Base-by-base conservation (phyloP, 2,888 invertebrate species). In the Agonopterix alstromeriana region DNA sequence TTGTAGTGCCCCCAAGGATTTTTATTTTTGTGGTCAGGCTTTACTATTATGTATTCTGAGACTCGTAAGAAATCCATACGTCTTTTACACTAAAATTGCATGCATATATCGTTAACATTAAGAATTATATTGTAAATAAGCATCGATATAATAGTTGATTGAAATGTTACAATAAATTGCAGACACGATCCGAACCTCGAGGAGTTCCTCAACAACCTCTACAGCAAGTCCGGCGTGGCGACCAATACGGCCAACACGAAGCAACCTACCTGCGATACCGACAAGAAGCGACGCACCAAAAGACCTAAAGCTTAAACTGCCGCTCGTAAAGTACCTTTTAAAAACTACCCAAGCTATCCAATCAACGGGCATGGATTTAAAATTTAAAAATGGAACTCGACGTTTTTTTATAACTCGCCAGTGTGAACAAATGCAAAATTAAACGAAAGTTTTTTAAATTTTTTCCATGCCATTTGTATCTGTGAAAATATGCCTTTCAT, bases 131-230 rank as follows among this genome's bases (percentile, higher is more conserved):
- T 27, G 27, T 7, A 27, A 27, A 27, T 27, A 5, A 1, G 27
- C 27, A 1, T 27, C 5, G 27, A 27, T 27, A 27, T 3, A 5
- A 27, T 3, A 27, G 27, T 27, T 7, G 5, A 27, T 27, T 27
- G 5, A 27, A 27, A 27, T 27, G 5, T 27, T 27, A 27, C 27
- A 27, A 5, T 27, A 1, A 0, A 10, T 68, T 67, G 0, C 77
- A 92, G 92, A 56, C 91, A 92, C 66, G 94, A 95, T 63, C 92
- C 93, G 42, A 94, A 95, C 73, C 88, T 95, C 56, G 95, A 95
- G 73, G 94, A 95, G 78, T 93, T 95, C 75, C 90, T 96, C 62
- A 95, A 94, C 82, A 94, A 93, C 66, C 82, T 95, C 56, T 95
- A 94, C 82, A 93, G 91, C 68, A 93, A 94, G 70, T 90, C 91